These are phyloP conservation scores for Arrhamphus sclerolepis DNA, from an alignment of 2,797 vertebrate species.

Conservation along the genomic window DNA sequence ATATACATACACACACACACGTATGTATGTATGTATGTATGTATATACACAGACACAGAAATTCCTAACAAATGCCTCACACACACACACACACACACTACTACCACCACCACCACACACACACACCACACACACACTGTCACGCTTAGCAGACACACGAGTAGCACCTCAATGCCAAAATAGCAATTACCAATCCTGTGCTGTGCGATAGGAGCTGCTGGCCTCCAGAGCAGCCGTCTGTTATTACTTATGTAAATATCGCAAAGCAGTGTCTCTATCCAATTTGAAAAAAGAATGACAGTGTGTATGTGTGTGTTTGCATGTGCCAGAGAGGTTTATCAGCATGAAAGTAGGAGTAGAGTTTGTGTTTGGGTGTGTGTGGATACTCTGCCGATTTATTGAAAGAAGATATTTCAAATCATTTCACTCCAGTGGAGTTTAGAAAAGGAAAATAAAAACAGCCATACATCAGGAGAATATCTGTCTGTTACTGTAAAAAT, in stretches of 20 bases:
- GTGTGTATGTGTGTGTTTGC: constrained; percentile 25
- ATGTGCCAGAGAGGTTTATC: constrained; percentile 31
- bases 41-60: too few relatives aligned
- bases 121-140: constrained; percentile 16
- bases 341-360: constrained; percentile 39
- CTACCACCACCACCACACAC: too few relatives aligned
- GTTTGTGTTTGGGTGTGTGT: constrained; percentile 27
- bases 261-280: constrained; percentile 67
- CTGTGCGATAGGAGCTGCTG: constrained; percentile 62
- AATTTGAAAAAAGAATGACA: constrained; percentile 66
- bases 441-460: background rate
- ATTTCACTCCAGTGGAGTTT: constrained; percentile 39
- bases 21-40: too few relatives aligned
- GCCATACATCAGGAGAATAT: constrained; percentile 22
- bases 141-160: constrained; percentile 41
- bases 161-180: constrained; percentile 69
- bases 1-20: too few relatives aligned
- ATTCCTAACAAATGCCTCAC: too few relatives aligned
- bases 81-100: too few relatives aligned
- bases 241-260: constrained; percentile 79
- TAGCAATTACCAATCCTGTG: constrained; percentile 68
- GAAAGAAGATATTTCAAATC: constrained; percentile 21
- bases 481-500: background rate
- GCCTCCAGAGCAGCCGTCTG: constrained; percentile 60
- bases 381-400: background rate